phyloP scores from a whole-genome alignment of 1,140 invertebrate species.

The Diplogasteroides magnus region DNA sequence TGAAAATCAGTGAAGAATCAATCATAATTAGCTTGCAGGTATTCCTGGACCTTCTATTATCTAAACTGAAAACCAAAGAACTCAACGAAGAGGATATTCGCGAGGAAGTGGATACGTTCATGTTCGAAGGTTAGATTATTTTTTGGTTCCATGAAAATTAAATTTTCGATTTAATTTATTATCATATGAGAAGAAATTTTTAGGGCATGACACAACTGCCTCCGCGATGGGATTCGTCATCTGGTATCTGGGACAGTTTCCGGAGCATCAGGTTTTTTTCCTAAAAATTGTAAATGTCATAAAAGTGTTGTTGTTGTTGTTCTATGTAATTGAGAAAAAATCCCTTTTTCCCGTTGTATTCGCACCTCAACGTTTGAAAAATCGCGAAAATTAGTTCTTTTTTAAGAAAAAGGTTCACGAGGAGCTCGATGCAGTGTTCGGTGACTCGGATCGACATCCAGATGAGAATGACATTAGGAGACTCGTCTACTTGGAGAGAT shows the following conservation, averaged over 20 bases:
- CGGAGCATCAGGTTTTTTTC: slow-evolving; percentile 59
- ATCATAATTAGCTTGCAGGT: no score
- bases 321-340: no score
- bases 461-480: slow-evolving; percentile 73
- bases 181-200: no score
- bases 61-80: slow-evolving; percentile 70
- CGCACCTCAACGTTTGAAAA: background rate
- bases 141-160: background rate
- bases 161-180: no score
- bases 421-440: slow-evolving; percentile 72
- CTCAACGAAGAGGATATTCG: slow-evolving; percentile 60
- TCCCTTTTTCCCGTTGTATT: no score
- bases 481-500: slow-evolving; percentile 75
- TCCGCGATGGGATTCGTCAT: slow-evolving; percentile 67
- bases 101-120: slow-evolving; percentile 73
- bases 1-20: no score
- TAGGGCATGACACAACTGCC: slow-evolving; percentile 76
- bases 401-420: slow-evolving; percentile 67
- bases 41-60: slow-evolving; percentile 82
- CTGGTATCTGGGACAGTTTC: slow-evolving; percentile 58
- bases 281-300: no score
- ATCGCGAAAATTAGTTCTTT: background rate
- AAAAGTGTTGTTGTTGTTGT: no score
- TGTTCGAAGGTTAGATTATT: slow-evolving; percentile 69
- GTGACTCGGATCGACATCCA: slow-evolving; percentile 66